Conservation (phyloP, 2,888 invertebrate species). For the Pterobdella sp. region DNA sequence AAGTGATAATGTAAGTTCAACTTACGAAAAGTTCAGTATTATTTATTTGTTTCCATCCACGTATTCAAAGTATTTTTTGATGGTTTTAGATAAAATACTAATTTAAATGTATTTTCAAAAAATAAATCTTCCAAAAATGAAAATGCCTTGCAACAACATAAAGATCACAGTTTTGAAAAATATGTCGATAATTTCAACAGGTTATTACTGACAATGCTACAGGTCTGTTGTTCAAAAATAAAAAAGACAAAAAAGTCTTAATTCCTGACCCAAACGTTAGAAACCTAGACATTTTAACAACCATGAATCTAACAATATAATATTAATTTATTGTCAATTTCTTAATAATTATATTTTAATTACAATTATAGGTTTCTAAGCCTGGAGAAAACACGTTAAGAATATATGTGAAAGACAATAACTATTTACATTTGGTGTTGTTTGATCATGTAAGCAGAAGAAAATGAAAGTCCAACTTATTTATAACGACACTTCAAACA, state of each 20-base stretch:
- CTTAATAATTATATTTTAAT: conserved; percentile 28
- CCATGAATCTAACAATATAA: not conserved
- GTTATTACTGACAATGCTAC: conserved; percentile 66
- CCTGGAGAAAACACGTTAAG: conserved; percentile 66
- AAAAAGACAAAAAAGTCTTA: conserved; percentile 69
- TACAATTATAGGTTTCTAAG: conserved; percentile 46
- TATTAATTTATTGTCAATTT: conserved; percentile 10
- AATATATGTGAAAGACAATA: conserved; percentile 59
- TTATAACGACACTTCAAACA: no score
- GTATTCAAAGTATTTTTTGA: no score
- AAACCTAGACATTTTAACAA: not conserved
- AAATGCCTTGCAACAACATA: no score
- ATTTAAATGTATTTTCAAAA: no score
- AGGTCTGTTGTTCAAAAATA: conserved; percentile 71
- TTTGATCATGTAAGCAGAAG: conserved; percentile 65
- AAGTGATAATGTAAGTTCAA: no score
- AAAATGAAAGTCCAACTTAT: no score
- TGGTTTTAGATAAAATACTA: no score
- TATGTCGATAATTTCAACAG: not conserved
- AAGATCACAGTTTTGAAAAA: not conserved
- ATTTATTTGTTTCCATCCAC: no score
- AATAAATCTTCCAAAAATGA: no score
- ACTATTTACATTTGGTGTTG: conserved; percentile 67
- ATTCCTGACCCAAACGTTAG: conserved; percentile 61
- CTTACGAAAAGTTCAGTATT: no score